Percentiles rank a stretch among this genome's conserved stretches.
These are phyloP conservation scores for Crotalus tigris DNA, from an alignment of 2,113 vertebrate species.

Conservation along the genomic window DNA sequence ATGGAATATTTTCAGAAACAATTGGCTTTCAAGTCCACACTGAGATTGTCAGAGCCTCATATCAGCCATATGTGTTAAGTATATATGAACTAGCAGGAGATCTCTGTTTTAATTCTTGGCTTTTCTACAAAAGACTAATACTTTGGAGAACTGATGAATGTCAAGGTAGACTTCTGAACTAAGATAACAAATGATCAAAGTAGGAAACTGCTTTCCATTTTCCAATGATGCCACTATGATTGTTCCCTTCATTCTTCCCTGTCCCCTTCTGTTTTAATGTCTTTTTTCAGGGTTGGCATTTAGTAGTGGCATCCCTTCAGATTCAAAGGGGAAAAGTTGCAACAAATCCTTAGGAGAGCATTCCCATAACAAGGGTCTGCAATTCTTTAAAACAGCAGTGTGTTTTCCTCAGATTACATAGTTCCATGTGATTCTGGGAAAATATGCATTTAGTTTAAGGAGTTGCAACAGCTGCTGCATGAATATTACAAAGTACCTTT, in stretches of 20 bases:
- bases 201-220: background rate
- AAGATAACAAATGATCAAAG: background rate
- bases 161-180: background rate
- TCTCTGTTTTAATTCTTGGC: background rate
- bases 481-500: background rate
- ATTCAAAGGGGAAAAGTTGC: background rate
- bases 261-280: background rate
- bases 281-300: background rate
- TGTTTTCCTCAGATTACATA: background rate
- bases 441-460: background rate
- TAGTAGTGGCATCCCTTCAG: background rate
- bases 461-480: background rate
- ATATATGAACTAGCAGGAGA: background rate
- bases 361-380: background rate
- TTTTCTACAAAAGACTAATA: background rate
- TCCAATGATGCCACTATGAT: background rate
- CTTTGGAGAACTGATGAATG: background rate
- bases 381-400: background rate
- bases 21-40: background rate
- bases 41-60: background rate
- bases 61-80: background rate
- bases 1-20: background rate
- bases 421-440: background rate
- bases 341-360: background rate
- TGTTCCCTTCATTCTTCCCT: background rate